These are phyloP conservation scores for Pangasius macronema DNA, from an alignment of 2,797 vertebrate genomes.

Conservation along the genomic window DNA sequence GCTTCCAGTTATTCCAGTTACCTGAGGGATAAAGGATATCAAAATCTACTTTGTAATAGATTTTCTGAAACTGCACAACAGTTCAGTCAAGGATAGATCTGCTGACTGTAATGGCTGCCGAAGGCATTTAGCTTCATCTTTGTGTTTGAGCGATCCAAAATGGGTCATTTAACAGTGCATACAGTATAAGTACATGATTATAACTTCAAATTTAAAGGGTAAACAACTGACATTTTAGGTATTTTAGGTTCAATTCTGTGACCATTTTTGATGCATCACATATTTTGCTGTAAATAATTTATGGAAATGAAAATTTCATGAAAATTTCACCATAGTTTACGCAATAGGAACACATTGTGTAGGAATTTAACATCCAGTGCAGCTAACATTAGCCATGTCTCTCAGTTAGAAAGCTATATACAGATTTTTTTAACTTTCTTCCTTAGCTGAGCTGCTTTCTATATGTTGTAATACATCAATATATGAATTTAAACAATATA, in stretches of 20 bases:
- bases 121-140: neutral
- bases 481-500: neutral
- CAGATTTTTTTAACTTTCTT: neutral
- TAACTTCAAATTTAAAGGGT: neutral
- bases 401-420: neutral
- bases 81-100: neutral
- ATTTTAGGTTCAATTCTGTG: too few relatives aligned
- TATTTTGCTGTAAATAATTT: too few relatives aligned
- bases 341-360: neutral
- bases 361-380: neutral
- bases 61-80: neutral
- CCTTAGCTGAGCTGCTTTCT: neutral
- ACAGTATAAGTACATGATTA: neutral
- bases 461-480: neutral
- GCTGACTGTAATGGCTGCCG: neutral
- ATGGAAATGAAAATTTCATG: too few relatives aligned
- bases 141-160: neutral
- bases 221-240: neutral
- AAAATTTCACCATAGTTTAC: neutral
- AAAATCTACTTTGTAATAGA: neutral
- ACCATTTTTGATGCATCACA: neutral
- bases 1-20: neutral
- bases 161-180: neutral
- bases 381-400: neutral
- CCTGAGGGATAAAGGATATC: neutral